These are phyloP conservation scores for Cotesia vestalis DNA, from an alignment of 1,140 invertebrate genomes.

Conservation along the genomic window DNA sequence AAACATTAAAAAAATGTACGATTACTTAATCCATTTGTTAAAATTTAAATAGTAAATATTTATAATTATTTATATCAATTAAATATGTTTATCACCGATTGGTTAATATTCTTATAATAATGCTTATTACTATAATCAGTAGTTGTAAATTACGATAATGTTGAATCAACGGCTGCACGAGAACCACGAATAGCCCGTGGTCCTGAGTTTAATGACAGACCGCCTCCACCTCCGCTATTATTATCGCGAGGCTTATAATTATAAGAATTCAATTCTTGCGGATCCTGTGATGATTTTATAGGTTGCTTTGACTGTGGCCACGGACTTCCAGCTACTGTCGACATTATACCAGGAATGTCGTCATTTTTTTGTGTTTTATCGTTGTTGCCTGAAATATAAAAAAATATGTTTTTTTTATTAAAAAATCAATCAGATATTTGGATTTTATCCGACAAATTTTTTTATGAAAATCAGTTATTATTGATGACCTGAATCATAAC, in stretches of 20 bases:
- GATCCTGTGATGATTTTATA: conserved; percentile 2
- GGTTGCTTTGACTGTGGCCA: neutral
- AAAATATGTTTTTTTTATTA: neutral
- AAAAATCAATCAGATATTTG: neutral
- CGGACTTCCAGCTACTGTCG: neutral
- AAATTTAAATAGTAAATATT: no score
- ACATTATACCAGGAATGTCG: neutral
- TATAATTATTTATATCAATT: no score
- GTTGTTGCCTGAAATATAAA: conserved; percentile 6
- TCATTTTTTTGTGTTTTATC: neutral
- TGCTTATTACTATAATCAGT: no score
- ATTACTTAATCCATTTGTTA: no score
- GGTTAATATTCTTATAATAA: no score
- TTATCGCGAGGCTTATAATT: no score
- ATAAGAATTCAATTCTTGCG: no score
- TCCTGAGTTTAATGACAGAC: conserved; percentile 11
- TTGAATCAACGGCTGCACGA: neutral
- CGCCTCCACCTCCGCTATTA: neutral
- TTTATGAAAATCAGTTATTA: neutral
- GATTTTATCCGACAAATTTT: neutral
- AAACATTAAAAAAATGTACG: no score
- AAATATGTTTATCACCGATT: no score
- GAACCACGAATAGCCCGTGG: conserved; percentile 21
- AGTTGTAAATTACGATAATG: neutral
- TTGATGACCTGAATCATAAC: neutral